Evolutionary conservation across 2,113 vertebrate genomes (phyloP).

Genomic region (Meles meles): DNA sequence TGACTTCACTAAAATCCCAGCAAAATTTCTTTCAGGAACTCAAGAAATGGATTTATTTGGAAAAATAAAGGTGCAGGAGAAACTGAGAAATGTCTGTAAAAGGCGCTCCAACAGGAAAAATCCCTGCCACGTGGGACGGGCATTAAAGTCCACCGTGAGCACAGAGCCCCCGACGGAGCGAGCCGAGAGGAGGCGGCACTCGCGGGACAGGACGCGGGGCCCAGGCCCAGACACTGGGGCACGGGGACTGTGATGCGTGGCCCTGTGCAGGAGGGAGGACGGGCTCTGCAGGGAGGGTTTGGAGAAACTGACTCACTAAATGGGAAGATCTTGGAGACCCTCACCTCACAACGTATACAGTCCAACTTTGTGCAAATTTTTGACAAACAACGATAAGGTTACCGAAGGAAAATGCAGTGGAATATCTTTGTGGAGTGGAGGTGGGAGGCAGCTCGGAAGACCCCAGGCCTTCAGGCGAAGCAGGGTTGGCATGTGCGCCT

Average conservation of each 20-base stretch:
- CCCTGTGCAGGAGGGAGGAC: neutral
- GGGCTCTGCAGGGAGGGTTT: neutral
- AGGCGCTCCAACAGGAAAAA: too few relatives aligned
- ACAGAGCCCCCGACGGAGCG: neutral
- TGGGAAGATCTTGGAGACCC: neutral
- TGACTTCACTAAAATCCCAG: neutral
- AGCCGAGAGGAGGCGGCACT: neutral
- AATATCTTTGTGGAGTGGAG: neutral
- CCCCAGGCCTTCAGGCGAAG: too few relatives aligned
- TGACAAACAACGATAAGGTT: neutral
- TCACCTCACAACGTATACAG: neutral
- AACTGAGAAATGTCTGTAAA: neutral
- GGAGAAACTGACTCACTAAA: neutral
- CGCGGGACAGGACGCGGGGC: neutral
- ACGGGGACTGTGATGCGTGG: fast-evolving
- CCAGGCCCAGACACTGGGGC: neutral
- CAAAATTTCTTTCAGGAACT: neutral
- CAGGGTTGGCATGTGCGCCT: neutral
- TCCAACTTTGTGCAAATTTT: neutral
- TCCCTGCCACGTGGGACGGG: too few relatives aligned
- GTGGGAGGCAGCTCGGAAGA: neutral
- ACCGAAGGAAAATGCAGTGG: neutral
- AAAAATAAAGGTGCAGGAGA: neutral
- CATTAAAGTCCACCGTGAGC: neutral
- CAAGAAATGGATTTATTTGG: neutral